phyloP scores from a whole-genome alignment of 2,113 vertebrate genomes.

The Aplodontia rufa region DNA sequence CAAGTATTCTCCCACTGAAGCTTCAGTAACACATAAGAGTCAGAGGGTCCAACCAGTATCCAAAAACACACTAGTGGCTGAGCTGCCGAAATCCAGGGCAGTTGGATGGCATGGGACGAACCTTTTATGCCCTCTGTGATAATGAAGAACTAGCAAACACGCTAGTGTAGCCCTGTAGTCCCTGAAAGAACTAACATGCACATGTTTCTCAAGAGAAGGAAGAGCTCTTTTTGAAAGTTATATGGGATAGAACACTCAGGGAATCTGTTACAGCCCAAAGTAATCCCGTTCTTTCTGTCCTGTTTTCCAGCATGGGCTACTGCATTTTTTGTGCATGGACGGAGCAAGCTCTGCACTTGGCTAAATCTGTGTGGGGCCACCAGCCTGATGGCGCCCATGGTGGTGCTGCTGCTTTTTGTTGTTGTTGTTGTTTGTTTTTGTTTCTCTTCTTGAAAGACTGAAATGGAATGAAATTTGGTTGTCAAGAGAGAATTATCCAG shows the following conservation, averaged over 20 bases:
- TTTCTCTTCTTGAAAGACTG: slow-evolving; percentile 96
- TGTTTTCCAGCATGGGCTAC: slow-evolving; percentile 93
- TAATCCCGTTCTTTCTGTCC: not conserved
- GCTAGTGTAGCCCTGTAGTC: fast-evolving
- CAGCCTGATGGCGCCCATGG: slow-evolving; percentile 85
- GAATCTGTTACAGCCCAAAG: not conserved
- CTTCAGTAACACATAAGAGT: no score
- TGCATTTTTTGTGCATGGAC: slow-evolving; percentile 94
- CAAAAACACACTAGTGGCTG: not conserved
- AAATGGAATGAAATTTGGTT: slow-evolving; percentile 96
- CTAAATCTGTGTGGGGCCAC: slow-evolving; percentile 88
- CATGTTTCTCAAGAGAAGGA: not conserved
- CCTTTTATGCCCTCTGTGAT: not conserved
- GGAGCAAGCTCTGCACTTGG: slow-evolving; percentile 88
- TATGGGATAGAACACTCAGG: not conserved
- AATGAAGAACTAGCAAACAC: fast-evolving
- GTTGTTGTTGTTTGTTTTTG: no score
- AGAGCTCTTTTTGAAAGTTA: not conserved
- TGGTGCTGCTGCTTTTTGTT: slow-evolving; percentile 92
- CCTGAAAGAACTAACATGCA: fast-evolving
- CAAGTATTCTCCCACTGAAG: no score
- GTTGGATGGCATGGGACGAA: not conserved
- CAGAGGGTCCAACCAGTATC: not conserved
- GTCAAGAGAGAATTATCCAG: slow-evolving; percentile 95
- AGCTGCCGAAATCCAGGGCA: not conserved